phyloP scores from a whole-genome alignment of 2,888 invertebrate genomes.

The Callinectes sapidus region DNA sequence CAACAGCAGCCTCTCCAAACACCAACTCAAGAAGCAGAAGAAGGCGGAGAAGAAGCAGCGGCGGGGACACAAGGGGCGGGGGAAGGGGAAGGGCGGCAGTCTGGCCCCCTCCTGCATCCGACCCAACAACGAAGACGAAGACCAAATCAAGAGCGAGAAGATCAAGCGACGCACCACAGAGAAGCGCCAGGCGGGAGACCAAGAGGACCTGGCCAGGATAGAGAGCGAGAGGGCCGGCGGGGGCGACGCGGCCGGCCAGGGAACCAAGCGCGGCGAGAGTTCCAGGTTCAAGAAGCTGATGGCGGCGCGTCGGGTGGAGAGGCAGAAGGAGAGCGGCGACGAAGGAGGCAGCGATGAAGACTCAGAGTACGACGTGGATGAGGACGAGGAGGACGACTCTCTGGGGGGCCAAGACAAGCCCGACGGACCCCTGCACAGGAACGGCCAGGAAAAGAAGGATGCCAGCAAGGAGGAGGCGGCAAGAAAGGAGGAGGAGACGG shows the following conservation, averaged over 20 bases:
- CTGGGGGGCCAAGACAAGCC: slow-evolving; percentile 1
- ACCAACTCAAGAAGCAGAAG: slow-evolving; percentile 70
- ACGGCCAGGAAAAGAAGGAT: slow-evolving; percentile 16
- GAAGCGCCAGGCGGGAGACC: slow-evolving; percentile 69
- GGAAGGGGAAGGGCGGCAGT: slow-evolving; percentile 55
- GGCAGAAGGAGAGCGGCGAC: slow-evolving; percentile 52
- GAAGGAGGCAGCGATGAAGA: slow-evolving; percentile 68
- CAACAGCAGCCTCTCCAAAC: slow-evolving; percentile 62
- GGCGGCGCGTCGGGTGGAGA: slow-evolving; percentile 57
- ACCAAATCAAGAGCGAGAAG: slow-evolving; percentile 41
- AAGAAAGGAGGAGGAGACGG: slow-evolving; percentile 45
- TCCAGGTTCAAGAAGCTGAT: slow-evolving; percentile 66
- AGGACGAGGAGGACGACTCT: slow-evolving; percentile 60
- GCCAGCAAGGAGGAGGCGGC: neutral
- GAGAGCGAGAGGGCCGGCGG: neutral
- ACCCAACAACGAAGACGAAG: slow-evolving; percentile 55
- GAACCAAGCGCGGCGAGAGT: slow-evolving; percentile 58
- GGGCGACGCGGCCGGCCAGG: neutral
- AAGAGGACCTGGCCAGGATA: slow-evolving; percentile 46
- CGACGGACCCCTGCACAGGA: neutral
- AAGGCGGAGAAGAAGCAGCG: slow-evolving; percentile 63
- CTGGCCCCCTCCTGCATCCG: slow-evolving; percentile 54
- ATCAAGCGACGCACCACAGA: slow-evolving; percentile 62
- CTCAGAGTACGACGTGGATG: slow-evolving; percentile 55
- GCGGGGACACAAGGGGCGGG: slow-evolving; percentile 45